phyloP scores from a whole-genome alignment of 2,113 vertebrate species.

The Tursiops truncatus region DNA sequence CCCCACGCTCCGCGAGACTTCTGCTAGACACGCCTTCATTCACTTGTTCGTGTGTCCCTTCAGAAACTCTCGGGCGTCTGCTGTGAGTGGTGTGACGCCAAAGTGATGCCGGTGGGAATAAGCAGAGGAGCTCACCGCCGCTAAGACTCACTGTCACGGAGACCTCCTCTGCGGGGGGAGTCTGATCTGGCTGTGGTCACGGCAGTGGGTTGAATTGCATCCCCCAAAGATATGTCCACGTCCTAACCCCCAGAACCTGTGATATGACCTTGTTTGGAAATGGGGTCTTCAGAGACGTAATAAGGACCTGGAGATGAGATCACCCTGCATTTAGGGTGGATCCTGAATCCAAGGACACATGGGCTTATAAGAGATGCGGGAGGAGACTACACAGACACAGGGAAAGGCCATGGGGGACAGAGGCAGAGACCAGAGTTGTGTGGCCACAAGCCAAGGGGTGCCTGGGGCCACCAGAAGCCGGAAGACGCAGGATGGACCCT shows the following conservation, averaged over 20 bases:
- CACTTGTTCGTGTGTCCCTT: accelerated
- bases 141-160: accelerated
- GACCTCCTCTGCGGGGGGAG: accelerated
- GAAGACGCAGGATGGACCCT: not conserved
- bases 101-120: accelerated
- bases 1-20: accelerated
- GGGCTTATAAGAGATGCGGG: not conserved
- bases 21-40: accelerated
- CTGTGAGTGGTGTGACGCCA: accelerated
- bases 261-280: not conserved
- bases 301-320: not conserved
- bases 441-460: accelerated
- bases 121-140: accelerated
- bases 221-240: not conserved
- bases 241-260: not conserved
- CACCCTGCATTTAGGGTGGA: not conserved
- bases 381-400: not conserved
- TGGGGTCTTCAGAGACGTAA: not conserved
- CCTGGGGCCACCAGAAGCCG: not conserved
- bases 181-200: not conserved
- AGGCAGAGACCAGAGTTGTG: not conserved
- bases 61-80: accelerated
- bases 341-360: accelerated
- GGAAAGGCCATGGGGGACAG: accelerated
- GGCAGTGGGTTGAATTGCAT: not conserved